Percentiles rank a stretch among this genome's conserved stretches.
Conservation (phyloP, 2,888 invertebrate genomes). For the Dryomyza anilis region DNA sequence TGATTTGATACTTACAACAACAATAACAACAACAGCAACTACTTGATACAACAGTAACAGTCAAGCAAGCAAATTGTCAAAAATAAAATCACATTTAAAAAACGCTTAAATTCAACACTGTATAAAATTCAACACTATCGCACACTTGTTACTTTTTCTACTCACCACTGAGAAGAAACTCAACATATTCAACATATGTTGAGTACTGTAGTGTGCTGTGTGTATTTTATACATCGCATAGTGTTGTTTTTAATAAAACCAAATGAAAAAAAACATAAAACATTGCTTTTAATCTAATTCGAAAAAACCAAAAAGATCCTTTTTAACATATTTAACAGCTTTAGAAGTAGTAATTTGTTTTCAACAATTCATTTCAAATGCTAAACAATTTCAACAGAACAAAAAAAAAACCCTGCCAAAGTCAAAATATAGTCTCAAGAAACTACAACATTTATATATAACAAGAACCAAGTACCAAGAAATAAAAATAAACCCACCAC, state of each 20-base stretch:
- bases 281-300: background rate
- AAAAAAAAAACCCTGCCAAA: slow-evolving; percentile 1
- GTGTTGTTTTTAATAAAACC: background rate
- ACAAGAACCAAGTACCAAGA: slow-evolving; percentile 13
- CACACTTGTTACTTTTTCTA: slow-evolving; percentile 6
- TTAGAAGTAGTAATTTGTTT: slow-evolving; percentile 11
- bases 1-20: slow-evolving; percentile 59
- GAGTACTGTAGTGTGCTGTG: background rate
- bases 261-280: no score
- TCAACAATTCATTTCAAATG: background rate
- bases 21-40: slow-evolving; percentile 31
- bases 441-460: no score
- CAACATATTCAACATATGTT: background rate
- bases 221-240: slow-evolving; percentile 14
- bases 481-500: slow-evolving; percentile 30
- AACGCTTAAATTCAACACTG: background rate
- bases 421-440: no score
- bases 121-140: background rate
- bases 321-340: slow-evolving; percentile 23
- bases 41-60: slow-evolving; percentile 15
- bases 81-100: slow-evolving; percentile 17
- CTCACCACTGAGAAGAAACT: background rate
- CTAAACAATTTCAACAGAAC: slow-evolving; percentile 5
- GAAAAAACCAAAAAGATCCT: slow-evolving; percentile 23
- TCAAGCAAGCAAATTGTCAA: slow-evolving; percentile 16